These are phyloP conservation scores for Callinectes sapidus DNA, from an alignment of 2,888 invertebrate genomes.

Conservation along the genomic window DNA sequence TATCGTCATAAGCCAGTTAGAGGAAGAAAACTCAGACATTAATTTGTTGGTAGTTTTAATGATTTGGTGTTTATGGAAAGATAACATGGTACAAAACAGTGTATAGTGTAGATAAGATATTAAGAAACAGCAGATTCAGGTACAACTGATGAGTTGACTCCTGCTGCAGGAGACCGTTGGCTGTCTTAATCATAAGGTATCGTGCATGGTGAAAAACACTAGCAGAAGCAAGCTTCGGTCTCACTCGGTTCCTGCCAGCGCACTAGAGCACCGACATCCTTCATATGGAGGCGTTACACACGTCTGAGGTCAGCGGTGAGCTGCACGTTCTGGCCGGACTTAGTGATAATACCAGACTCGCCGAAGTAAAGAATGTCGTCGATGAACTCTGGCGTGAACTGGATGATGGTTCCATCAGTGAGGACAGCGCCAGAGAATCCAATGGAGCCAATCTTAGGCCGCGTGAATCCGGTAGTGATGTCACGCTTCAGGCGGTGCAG, in stretches of 20 bases:
- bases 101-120: background rate
- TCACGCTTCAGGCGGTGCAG: slow-evolving; percentile 50
- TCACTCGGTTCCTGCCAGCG: background rate
- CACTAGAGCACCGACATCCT: background rate
- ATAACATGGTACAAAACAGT: background rate
- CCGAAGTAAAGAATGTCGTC: slow-evolving; percentile 50
- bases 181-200: background rate
- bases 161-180: background rate
- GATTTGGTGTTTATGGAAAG: background rate
- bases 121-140: background rate
- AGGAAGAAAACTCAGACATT: background rate
- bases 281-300: background rate
- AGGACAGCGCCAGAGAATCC: slow-evolving; percentile 40
- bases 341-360: slow-evolving; percentile 57
- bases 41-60: slow-evolving; percentile 4
- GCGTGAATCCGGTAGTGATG: background rate
- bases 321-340: slow-evolving; percentile 58
- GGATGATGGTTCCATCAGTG: slow-evolving; percentile 36
- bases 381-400: slow-evolving; percentile 3
- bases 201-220: background rate
- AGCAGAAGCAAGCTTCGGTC: background rate
- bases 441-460: slow-evolving; percentile 22
- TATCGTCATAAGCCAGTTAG: background rate
- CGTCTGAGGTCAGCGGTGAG: slow-evolving; percentile 45
- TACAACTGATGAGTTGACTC: background rate